Evolutionary conservation across 2,113 vertebrate genomes (phyloP).

Genomic region (Aegithalos caudatus): DNA sequence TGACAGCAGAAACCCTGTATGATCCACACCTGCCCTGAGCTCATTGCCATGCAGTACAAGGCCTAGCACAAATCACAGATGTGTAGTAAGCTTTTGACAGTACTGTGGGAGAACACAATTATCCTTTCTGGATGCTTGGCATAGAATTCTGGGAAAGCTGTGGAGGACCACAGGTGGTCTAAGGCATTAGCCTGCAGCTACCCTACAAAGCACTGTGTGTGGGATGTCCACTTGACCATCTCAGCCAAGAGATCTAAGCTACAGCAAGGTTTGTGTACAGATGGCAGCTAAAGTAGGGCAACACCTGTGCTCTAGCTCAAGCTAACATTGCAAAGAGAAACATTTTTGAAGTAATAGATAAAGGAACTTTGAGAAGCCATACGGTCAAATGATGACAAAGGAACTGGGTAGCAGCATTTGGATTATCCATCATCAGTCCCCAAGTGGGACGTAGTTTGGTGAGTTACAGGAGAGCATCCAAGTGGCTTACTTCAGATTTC

Average conservation of each 20-base stretch:
- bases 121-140: background rate
- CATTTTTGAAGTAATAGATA: background rate
- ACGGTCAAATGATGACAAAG: background rate
- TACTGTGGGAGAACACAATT: background rate
- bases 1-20: background rate
- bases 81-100: background rate
- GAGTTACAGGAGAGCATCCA: background rate
- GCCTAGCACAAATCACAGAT: background rate
- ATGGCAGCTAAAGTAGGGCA: constrained; percentile 35
- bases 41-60: rapidly evolving
- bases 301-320: constrained; percentile 22
- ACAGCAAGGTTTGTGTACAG: background rate
- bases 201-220: background rate
- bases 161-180: background rate
- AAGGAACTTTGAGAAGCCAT: background rate
- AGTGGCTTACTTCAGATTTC: background rate
- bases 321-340: background rate
- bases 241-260: background rate
- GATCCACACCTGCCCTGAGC: background rate
- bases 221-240: background rate
- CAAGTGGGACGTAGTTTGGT: rapidly evolving
- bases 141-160: background rate
- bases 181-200: background rate
- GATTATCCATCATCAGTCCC: background rate
- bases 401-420: background rate